These are phyloP conservation scores for Drosophila mojavensis DNA, from an alignment of 1,140 invertebrate species.

Conservation along the genomic window DNA sequence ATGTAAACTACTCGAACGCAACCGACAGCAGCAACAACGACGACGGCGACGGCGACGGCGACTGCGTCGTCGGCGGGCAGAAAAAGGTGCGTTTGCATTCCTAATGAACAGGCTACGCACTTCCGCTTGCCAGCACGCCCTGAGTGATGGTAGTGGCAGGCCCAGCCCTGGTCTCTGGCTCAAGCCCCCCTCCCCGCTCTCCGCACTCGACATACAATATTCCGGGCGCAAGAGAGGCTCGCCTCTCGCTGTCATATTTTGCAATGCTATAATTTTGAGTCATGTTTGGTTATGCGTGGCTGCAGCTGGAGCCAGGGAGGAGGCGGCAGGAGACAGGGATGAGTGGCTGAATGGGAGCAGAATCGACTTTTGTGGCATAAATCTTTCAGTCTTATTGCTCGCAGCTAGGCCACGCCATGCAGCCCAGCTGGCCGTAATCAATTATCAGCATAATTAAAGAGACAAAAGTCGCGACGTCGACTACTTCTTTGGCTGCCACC, in stretches of 20 bases:
- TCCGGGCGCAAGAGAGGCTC: slow-evolving; percentile 32
- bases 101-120: slow-evolving; percentile 82
- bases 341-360: neutral
- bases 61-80: slow-evolving; percentile 31
- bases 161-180: slow-evolving; percentile 4
- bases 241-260: slow-evolving; percentile 74
- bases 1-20: slow-evolving; percentile 55
- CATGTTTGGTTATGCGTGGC: slow-evolving; percentile 71
- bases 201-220: too few relatives aligned
- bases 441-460: slow-evolving; percentile 71
- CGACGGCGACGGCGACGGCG: neutral
- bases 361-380: slow-evolving; percentile 45
- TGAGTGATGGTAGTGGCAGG: slow-evolving; percentile 64
- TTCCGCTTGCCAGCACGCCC: slow-evolving; percentile 68
- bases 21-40: slow-evolving; percentile 46
- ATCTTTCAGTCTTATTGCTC: slow-evolving; percentile 58
- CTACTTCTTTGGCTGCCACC: slow-evolving; percentile 46
- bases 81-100: slow-evolving; percentile 81
- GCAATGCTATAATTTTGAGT: slow-evolving; percentile 72
- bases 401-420: slow-evolving; percentile 15
- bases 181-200: too few relatives aligned
- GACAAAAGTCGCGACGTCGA: slow-evolving; percentile 36
- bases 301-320: slow-evolving; percentile 22
- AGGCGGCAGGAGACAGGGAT: neutral
- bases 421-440: slow-evolving; percentile 55